A percentile compares a stretch with the other conserved stretches of the same genome.
Evolutionary conservation across 2,888 invertebrate species (phyloP).

Genomic region (Leucoma salicis): DNA sequence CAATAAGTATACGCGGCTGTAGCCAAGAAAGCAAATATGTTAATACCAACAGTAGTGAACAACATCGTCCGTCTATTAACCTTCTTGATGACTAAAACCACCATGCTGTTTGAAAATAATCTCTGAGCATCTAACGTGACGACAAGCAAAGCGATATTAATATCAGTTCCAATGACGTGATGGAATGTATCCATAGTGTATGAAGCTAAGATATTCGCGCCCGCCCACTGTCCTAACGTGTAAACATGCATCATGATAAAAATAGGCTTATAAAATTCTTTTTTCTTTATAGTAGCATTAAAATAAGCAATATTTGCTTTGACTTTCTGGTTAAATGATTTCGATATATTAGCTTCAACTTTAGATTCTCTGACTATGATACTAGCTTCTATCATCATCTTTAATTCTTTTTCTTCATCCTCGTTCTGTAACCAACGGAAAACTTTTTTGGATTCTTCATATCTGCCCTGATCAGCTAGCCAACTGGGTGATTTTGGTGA

Average conservation of each 20-base stretch:
- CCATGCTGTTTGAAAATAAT: slow-evolving; percentile 44
- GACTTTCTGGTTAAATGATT: slow-evolving; percentile 29
- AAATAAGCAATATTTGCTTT: slow-evolving; percentile 30
- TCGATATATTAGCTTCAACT: slow-evolving; percentile 36
- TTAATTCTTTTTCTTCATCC: slow-evolving; percentile 56
- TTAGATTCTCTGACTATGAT: slow-evolving; percentile 45
- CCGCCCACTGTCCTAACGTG: slow-evolving; percentile 51
- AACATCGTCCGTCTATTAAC: slow-evolving; percentile 50
- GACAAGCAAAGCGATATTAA: slow-evolving; percentile 41
- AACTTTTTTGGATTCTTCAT: slow-evolving; percentile 73
- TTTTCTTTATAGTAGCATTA: slow-evolving; percentile 38
- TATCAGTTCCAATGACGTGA: slow-evolving; percentile 43
- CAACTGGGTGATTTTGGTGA: slow-evolving; percentile 84
- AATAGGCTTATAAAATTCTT: slow-evolving; percentile 57
- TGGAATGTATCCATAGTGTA: slow-evolving; percentile 49
- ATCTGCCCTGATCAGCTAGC: slow-evolving; percentile 78
- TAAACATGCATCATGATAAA: slow-evolving; percentile 57
- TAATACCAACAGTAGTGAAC: slow-evolving; percentile 41
- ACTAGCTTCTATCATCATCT: slow-evolving; percentile 53
- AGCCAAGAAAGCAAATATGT: slow-evolving; percentile 38
- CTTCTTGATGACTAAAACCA: slow-evolving; percentile 48
- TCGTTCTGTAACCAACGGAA: slow-evolving; percentile 80
- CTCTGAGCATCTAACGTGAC: slow-evolving; percentile 50
- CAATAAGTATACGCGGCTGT: slow-evolving; percentile 49
- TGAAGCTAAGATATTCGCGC: slow-evolving; percentile 49